Conservation (phyloP, 2,888 invertebrate species). For the Heliconius charithonia region DNA sequence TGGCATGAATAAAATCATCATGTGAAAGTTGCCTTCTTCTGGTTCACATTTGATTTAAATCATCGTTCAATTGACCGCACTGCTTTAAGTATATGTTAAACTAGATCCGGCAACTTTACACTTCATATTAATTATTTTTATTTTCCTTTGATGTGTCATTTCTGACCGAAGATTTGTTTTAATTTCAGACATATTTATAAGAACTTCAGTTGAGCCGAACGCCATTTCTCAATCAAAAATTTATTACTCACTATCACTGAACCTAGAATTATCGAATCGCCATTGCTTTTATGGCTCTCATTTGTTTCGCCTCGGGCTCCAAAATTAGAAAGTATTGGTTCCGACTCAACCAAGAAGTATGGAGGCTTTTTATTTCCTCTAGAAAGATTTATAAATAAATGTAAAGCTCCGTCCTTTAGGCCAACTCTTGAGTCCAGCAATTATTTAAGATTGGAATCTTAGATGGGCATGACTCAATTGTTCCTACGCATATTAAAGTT, state of each 20-base stretch:
- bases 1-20: constrained; percentile 55
- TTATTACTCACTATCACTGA: constrained; percentile 52
- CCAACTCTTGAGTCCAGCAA: constrained; percentile 59
- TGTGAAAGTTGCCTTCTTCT: constrained; percentile 73
- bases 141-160: constrained; percentile 38
- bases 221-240: constrained; percentile 45
- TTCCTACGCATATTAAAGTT: constrained; percentile 52
- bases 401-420: constrained; percentile 56
- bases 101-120: constrained; percentile 56
- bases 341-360: constrained; percentile 57
- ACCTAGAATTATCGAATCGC: constrained; percentile 59
- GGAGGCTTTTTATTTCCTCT: constrained; percentile 61
- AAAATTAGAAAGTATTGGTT: constrained; percentile 78
- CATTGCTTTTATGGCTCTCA: constrained; percentile 69
- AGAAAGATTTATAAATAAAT: constrained; percentile 75
- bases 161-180: constrained; percentile 36
- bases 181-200: constrained; percentile 41
- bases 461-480: constrained; percentile 54
- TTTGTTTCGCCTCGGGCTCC: constrained; percentile 74
- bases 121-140: constrained; percentile 47
- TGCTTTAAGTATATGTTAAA: constrained; percentile 59
- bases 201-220: constrained; percentile 36
- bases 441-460: constrained; percentile 63
- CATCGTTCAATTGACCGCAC: constrained; percentile 59
- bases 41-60: constrained; percentile 64